These are phyloP conservation scores for Atethmia centrago DNA, from an alignment of 2,888 invertebrate genomes.

Conservation along the genomic window DNA sequence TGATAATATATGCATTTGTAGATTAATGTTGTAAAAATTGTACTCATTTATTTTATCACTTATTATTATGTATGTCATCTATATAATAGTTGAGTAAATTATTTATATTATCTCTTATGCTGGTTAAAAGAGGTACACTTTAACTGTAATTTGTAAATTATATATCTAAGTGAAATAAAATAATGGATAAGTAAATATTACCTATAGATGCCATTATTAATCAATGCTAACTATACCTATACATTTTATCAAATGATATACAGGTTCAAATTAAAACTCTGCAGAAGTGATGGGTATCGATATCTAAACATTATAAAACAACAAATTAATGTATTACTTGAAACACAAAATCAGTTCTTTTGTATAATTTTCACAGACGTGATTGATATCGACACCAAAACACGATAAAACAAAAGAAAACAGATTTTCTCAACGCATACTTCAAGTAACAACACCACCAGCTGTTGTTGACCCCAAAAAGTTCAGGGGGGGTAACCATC, in stretches of 20 bases:
- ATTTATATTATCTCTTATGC: constrained; percentile 80
- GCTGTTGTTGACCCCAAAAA: too few relatives aligned
- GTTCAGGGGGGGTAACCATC: too few relatives aligned
- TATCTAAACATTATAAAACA: too few relatives aligned
- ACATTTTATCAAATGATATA: constrained; percentile 52
- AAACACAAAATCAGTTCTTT: too few relatives aligned
- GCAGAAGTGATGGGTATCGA: too few relatives aligned
- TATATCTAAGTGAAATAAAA: constrained; percentile 61
- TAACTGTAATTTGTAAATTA: constrained; percentile 85
- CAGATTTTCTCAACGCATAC: too few relatives aligned
- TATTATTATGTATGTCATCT: constrained; percentile 49
- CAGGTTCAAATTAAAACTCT: too few relatives aligned
- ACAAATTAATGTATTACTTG: too few relatives aligned
- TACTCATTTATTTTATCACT: constrained; percentile 52
- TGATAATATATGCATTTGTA: constrained; percentile 65
- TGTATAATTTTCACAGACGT: too few relatives aligned
- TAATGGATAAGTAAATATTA: constrained; percentile 57
- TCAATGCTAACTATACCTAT: constrained; percentile 58
- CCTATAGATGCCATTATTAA: constrained; percentile 63
- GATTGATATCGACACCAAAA: too few relatives aligned
- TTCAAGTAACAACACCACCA: too few relatives aligned
- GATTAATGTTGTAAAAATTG: constrained; percentile 68
- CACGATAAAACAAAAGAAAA: too few relatives aligned
- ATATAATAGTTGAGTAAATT: constrained; percentile 68
- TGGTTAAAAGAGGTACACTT: constrained; percentile 89